Evolutionary conservation across 2,797 vertebrate genomes (phyloP).

Genomic region (Siniperca obscura): DNA sequence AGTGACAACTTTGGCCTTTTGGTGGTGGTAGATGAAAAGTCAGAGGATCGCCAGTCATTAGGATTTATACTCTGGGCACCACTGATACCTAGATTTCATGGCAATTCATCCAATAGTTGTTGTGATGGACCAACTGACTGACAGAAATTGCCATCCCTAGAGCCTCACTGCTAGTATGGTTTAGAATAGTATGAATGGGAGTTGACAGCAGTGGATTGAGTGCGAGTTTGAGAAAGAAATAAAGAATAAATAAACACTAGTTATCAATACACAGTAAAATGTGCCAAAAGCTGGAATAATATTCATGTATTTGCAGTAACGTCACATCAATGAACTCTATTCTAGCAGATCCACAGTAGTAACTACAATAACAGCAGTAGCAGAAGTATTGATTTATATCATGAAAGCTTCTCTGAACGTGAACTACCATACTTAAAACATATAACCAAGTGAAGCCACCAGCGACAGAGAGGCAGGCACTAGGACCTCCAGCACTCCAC

Average conservation of each 20-base stretch:
- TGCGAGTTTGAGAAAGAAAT: neutral
- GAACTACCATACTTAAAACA: neutral
- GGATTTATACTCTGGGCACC: neutral
- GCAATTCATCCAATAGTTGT: neutral
- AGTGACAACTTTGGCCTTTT: neutral
- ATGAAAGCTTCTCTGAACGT: neutral
- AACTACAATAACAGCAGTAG: neutral
- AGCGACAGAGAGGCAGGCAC: conserved; percentile 63
- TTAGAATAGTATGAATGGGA: neutral
- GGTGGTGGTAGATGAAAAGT: neutral
- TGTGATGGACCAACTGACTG: neutral
- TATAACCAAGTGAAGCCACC: neutral
- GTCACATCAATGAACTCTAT: neutral
- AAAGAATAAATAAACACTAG: neutral
- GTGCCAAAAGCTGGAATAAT: neutral
- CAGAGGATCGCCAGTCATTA: neutral
- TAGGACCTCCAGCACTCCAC: conserved; percentile 81
- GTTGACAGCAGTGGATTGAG: neutral
- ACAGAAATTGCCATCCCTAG: neutral
- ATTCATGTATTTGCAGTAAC: neutral
- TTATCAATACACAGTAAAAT: neutral
- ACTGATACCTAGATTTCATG: neutral
- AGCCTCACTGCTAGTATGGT: neutral
- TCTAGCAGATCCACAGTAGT: neutral
- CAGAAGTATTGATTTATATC: neutral